phyloP scores from a whole-genome alignment of 2,113 vertebrate species.

The Percina caprodes region DNA sequence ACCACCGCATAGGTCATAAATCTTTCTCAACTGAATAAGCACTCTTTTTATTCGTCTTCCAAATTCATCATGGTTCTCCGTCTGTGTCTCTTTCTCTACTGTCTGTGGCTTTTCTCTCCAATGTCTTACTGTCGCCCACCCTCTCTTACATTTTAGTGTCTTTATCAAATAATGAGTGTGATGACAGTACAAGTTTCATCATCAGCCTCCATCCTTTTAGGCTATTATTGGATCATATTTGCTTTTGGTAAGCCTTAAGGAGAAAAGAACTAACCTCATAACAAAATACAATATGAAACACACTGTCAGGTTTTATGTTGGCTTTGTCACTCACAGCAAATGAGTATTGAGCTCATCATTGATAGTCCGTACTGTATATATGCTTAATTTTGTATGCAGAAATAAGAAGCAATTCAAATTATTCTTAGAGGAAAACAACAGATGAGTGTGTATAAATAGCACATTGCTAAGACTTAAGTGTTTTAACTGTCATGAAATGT shows the following conservation, averaged over 20 bases:
- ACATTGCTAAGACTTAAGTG: conserved; percentile 10
- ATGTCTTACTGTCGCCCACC: conserved; percentile 8
- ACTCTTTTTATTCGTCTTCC: conserved; percentile 68
- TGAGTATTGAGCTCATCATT: conserved; percentile 29
- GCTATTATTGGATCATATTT: conserved; percentile 72
- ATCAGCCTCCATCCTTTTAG: conserved; percentile 71
- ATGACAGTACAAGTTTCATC: conserved; percentile 79
- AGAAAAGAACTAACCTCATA: conserved; percentile 50
- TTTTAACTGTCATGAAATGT: conserved; percentile 26
- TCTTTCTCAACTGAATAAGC: conserved; percentile 76
- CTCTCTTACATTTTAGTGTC: conserved; percentile 50
- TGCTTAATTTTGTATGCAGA: conserved; percentile 18
- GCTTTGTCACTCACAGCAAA: conserved; percentile 51
- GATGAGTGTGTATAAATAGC: conserved; percentile 5
- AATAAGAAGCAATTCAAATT: conserved; percentile 22
- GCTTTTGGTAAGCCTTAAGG: conserved; percentile 68
- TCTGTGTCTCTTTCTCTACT: conserved; percentile 30
- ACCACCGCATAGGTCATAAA: conserved; percentile 78
- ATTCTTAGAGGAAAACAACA: conserved; percentile 10
- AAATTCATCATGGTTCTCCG: conserved; percentile 52
- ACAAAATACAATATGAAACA: conserved; percentile 30
- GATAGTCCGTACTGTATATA: neutral
- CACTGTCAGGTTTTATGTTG: conserved; percentile 50
- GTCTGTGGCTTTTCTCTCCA: conserved; percentile 35
- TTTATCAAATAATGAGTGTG: conserved; percentile 68